Base-by-base conservation (phyloP, 2,797 vertebrate species). In the Pipistrellus pygmaeus region DNA sequence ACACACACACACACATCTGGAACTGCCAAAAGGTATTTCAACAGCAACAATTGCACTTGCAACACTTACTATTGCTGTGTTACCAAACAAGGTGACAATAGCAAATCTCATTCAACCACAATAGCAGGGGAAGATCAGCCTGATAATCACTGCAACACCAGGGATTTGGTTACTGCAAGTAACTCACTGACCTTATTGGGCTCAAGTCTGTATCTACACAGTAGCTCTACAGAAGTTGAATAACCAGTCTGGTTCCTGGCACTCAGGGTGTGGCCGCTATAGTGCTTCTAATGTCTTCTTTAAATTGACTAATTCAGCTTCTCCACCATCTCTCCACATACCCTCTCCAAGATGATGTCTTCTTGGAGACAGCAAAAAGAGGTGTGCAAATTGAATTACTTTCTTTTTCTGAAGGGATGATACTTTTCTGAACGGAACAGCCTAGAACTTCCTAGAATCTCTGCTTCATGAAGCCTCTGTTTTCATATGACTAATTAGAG, bases 201-300 rank as follows among this genome's bases (percentile, higher is more conserved):
- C 32, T 93, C 55, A 46, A 82, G 27, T 86, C 72, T 14, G 4
- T 69, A 75, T 87, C 71, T 76, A 64, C 51, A 46, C 20, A 78
- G 95, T 23, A 96, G 95, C 91, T 93, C 4, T 12, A 55, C 41
- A 17, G 48, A 96, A 97, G 94, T 32, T 80, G 85, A 93, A 72
- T 92, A 97, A 97, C n/a, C 51, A 2, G 93, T 93, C 83, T 3
- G 11, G 46, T 53, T 81, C 88, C 91, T 66, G 25, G 66, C 78
- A 53, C 27, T 51, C 89, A 35, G 96, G 97, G 96, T 75, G 96
- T 75, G 96, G 95, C 51, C 11, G 55, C 88, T 64, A n/a, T 46
- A 80, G 71, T 44, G 18, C 46, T 91, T 48, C 23, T 55, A 85
- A n/a, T 48, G 68, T 68, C 85, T 93, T 32, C 80, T 94, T 93